Base-by-base conservation (phyloP, 2,888 invertebrate genomes). In the Lymantria dispar region DNA sequence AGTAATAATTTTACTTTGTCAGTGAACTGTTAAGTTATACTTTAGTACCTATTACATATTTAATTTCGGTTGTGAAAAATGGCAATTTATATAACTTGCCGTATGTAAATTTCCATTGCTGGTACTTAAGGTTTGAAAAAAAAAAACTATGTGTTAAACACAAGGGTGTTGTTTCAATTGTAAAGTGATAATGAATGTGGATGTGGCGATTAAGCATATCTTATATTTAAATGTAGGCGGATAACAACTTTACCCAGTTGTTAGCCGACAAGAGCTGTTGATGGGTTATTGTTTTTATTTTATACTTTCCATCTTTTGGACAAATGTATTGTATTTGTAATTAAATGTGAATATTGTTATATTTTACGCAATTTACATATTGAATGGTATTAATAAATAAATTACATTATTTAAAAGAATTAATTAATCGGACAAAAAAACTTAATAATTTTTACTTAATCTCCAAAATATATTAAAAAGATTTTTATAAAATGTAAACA, bases 21-120 rank as follows among this genome's bases (percentile, higher is more conserved):
- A 61, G 69, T 74, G 73, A 81, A 79, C 80, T 85, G 80, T 87
- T 87, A 85, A 84, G 82, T 87, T 87, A 84, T 81, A 76, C 73
- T 71, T 80, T 83, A 84, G 82, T 79, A 85, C 81, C 80, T 83
- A 82, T 72, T 80, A 84, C 81, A 86, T 88, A 89, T 91, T 91
- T 91, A 88, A 90, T 91, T 91, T 91, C 86, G 91, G 91, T 91
- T 91, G 91, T 91, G 91, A 91, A 87, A n/a, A 86, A 88, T 88
- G 84, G 90, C 90, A 90, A 90, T 89, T 87, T 87, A 83, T 85
- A 80, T 89, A 85, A 85, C 81, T 84, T 82, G 84, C 81, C 84
- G 70, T 83, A 78, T 86, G 83, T 86, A 85, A 84, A 86, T 87
- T 79, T 80, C 79, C 82, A 67, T 68, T 68, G 78, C 80, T 80